Conservation (phyloP, 2,113 vertebrate species). For the Amphilophus citrinellus region DNA sequence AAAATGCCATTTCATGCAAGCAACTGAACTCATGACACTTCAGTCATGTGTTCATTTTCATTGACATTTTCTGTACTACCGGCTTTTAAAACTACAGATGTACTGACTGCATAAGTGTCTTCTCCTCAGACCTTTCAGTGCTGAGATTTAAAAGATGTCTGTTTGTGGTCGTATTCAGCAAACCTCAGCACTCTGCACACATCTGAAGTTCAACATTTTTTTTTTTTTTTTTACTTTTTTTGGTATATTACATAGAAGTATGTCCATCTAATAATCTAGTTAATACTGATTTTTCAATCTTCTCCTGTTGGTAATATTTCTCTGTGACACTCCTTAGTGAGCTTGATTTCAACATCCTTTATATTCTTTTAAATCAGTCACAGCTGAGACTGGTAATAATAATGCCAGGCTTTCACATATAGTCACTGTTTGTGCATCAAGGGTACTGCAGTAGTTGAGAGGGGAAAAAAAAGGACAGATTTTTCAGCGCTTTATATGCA, state of each 20-base stretch:
- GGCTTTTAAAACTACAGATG: slow-evolving; percentile 49
- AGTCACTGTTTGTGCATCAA: not conserved
- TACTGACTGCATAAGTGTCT: not conserved
- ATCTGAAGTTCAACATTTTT: not conserved
- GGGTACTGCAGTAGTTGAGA: not conserved
- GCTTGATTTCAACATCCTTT: not conserved
- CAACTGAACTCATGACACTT: slow-evolving; percentile 14
- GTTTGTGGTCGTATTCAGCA: slow-evolving; percentile 38
- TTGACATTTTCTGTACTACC: slow-evolving; percentile 75
- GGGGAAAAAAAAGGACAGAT: not conserved
- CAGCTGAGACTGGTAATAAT: slow-evolving; percentile 3
- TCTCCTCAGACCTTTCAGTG: slow-evolving; percentile 13
- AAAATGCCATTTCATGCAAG: slow-evolving; percentile 48
- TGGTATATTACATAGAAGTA: slow-evolving; percentile 58
- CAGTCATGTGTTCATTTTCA: slow-evolving; percentile 26
- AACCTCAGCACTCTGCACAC: slow-evolving; percentile 30
- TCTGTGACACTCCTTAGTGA: not conserved
- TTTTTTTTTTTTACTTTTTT: slow-evolving; percentile 12
- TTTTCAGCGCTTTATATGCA: not conserved
- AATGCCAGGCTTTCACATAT: slow-evolving; percentile 11
- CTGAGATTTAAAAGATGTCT: slow-evolving; percentile 23
- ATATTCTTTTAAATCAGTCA: slow-evolving; percentile 3
- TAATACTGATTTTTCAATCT: slow-evolving; percentile 23
- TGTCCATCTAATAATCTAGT: slow-evolving; percentile 10
- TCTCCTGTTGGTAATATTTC: not conserved